Percentiles rank a stretch among this genome's conserved stretches.
These are phyloP conservation scores for Drosophila obscura DNA, from an alignment of 1,140 invertebrate genomes.

Conservation along the genomic window DNA sequence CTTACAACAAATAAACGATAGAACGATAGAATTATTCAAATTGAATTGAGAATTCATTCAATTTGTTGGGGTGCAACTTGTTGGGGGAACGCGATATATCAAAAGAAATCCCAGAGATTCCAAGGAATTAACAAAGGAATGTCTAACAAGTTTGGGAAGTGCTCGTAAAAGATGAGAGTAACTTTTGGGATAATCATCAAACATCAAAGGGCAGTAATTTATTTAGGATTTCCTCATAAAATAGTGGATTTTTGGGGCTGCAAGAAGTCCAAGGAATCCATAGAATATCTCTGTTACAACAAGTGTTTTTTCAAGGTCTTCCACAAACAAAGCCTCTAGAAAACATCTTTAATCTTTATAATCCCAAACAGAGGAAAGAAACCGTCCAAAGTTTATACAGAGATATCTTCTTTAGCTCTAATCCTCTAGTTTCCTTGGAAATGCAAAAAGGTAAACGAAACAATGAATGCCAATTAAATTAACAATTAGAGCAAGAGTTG, in stretches of 20 bases:
- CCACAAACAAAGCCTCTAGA: neutral
- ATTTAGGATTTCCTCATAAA: no score
- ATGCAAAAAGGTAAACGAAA: neutral
- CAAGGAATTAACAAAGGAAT: conserved; percentile 8
- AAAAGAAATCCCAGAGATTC: conserved; percentile 21
- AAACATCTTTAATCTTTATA: neutral
- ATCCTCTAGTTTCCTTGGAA: neutral
- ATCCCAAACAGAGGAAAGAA: no score
- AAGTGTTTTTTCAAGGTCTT: neutral
- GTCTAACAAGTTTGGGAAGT: no score
- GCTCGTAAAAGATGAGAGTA: no score
- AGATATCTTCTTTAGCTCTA: conserved; percentile 1
- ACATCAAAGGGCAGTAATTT: neutral
- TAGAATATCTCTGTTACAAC: no score
- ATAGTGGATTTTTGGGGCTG: no score
- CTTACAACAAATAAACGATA: conserved; percentile 25
- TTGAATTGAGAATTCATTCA: conserved; percentile 53
- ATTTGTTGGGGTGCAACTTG: conserved; percentile 5
- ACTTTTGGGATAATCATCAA: neutral
- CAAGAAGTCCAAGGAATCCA: no score
- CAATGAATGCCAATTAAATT: conserved; percentile 29
- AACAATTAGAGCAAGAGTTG: conserved; percentile 45
- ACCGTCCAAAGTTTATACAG: neutral
- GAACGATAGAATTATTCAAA: conserved; percentile 49
- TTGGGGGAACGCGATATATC: neutral